Percentiles rank a stretch among this genome's conserved stretches.
phyloP scores from a whole-genome alignment of 2,797 vertebrate species.

The Limosa lapponica region DNA sequence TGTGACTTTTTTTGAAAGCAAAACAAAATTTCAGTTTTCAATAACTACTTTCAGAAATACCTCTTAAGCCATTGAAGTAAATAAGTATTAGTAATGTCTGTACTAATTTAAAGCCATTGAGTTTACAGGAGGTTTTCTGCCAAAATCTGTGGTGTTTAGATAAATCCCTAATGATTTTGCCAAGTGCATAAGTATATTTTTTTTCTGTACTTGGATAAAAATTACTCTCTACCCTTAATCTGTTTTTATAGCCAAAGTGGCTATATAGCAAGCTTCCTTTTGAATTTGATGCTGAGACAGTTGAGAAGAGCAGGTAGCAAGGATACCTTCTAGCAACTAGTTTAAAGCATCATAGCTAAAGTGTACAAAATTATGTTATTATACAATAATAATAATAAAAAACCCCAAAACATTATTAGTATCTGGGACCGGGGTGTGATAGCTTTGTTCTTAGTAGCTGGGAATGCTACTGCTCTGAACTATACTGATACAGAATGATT shows the following conservation, averaged over 20 bases:
- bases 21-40: conserved; percentile 26
- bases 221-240: background rate
- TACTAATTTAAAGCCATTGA: background rate
- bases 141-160: background rate
- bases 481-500: background rate
- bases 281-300: background rate
- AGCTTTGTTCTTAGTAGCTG: background rate
- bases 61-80: background rate
- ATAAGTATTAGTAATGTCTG: background rate
- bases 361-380: background rate
- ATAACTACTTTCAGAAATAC: background rate
- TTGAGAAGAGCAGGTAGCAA: background rate
- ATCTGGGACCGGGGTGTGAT: background rate
- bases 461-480: background rate
- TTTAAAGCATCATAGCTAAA: background rate
- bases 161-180: background rate
- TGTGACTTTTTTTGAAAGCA: background rate
- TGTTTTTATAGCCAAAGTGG: background rate
- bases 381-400: background rate
- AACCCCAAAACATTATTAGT: background rate
- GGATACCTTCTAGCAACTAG: background rate
- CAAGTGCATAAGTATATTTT: background rate
- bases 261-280: background rate
- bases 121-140: background rate
- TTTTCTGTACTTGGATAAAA: background rate